A percentile compares a stretch with the other conserved stretches of the same genome.
Evolutionary conservation across 2,113 vertebrate genomes (phyloP).

Genomic region (Rhineura floridana): DNA sequence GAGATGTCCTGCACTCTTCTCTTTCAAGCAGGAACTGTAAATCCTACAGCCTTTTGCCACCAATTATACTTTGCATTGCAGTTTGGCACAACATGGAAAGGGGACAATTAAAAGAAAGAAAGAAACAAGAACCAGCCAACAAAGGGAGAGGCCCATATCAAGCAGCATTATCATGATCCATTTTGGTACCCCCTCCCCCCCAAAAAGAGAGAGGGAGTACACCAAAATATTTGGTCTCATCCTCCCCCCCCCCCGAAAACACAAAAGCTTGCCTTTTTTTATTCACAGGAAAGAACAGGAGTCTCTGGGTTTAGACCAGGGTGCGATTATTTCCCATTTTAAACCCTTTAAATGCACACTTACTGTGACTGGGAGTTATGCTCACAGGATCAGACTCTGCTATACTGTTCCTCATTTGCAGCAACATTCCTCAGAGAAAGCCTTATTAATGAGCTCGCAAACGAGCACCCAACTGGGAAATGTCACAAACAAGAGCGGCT

Average conservation of each 20-base stretch:
- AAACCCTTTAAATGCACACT: conserved; percentile 26
- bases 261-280: conserved; percentile 8
- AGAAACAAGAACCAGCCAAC: not conserved
- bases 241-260: not conserved
- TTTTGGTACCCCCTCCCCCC: too few relatives aligned
- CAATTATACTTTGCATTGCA: not conserved
- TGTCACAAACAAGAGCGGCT: conserved; percentile 80
- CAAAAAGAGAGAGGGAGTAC: not conserved
- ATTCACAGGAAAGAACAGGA: conserved; percentile 17
- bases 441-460: conserved; percentile 82
- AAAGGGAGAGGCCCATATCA: not conserved
- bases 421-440: conserved; percentile 71
- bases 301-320: conserved; percentile 25
- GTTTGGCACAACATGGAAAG: conserved; percentile 15
- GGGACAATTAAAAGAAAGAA: too few relatives aligned
- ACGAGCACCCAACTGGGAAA: conserved; percentile 83
- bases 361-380: conserved; percentile 39
- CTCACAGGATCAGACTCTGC: conserved; percentile 35
- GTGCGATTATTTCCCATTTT: conserved; percentile 48
- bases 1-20: conserved; percentile 40
- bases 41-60: conserved; percentile 6
- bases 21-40: conserved; percentile 35
- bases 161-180: not conserved
- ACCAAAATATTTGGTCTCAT: not conserved
- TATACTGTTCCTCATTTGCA: conserved; percentile 45